These are phyloP conservation scores for Trichonephila clavipes DNA, from an alignment of 1,140 invertebrate genomes.

Conservation along the genomic window DNA sequence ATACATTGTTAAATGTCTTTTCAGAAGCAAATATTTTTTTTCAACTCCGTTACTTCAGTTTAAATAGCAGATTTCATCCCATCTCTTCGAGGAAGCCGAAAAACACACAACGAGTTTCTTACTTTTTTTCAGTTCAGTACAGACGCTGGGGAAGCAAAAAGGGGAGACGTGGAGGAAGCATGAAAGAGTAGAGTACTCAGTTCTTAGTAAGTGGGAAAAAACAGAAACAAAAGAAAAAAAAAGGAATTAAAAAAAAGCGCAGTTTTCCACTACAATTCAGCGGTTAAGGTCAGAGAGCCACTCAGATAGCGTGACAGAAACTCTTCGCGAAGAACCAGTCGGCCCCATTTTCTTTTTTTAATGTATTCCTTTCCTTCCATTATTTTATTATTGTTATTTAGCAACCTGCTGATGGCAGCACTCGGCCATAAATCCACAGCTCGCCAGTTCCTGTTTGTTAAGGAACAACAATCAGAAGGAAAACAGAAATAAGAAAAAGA, in stretches of 20 bases:
- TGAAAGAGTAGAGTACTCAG: neutral
- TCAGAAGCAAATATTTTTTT: neutral
- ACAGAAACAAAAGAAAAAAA: constrained; percentile 25
- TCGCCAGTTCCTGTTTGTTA: constrained; percentile 65
- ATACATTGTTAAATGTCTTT: no score
- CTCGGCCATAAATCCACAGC: constrained; percentile 58
- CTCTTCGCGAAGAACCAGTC: constrained; percentile 25
- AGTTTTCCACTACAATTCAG: constrained; percentile 55
- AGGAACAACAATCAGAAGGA: constrained; percentile 35
- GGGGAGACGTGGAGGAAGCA: neutral
- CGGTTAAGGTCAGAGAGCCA: constrained; percentile 66
- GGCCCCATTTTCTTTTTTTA: constrained; percentile 44
- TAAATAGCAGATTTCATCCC: neutral
- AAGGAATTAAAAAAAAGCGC: constrained; percentile 11
- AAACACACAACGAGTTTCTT: no score
- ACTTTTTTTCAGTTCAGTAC: neutral
- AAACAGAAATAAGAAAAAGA: constrained; percentile 36
- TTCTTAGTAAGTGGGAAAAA: neutral
- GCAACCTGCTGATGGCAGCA: constrained; percentile 43
- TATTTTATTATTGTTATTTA: constrained; percentile 56
- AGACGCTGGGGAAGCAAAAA: neutral
- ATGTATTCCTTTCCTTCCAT: constrained; percentile 57
- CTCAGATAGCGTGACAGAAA: constrained; percentile 42
- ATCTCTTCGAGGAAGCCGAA: neutral
- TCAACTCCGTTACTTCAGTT: neutral